Conservation (phyloP, 2,888 invertebrate species). For the Phyllotreta cruciferae region DNA sequence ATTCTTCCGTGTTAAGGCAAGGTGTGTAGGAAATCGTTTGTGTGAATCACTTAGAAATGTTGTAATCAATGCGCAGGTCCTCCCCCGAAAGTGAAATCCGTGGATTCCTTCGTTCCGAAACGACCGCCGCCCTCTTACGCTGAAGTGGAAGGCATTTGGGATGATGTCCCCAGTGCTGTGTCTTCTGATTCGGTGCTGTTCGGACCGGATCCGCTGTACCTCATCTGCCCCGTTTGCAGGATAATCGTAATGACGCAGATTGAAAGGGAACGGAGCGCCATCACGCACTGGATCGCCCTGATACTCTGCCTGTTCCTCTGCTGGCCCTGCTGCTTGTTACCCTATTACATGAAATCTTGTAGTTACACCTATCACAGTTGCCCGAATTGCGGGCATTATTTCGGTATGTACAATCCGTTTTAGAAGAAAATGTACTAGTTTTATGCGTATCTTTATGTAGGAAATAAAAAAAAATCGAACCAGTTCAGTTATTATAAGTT, state of each 20-base stretch:
- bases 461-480: too few species aligned
- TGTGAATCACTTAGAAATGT: too few species aligned
- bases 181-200: constrained; percentile 46
- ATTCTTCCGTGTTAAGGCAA: constrained; percentile 52
- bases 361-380: constrained; percentile 57
- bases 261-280: constrained; percentile 50
- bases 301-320: constrained; percentile 57
- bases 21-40: constrained; percentile 18
- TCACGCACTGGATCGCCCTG: constrained; percentile 55
- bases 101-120: constrained; percentile 42
- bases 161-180: constrained; percentile 40
- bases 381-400: constrained; percentile 54
- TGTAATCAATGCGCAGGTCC: too few species aligned
- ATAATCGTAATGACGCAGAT: constrained; percentile 53
- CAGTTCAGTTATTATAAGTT: too few species aligned
- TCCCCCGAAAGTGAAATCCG: constrained; percentile 27
- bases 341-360: constrained; percentile 57
- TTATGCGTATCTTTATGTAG: constrained; percentile 8
- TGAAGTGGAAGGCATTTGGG: constrained; percentile 47
- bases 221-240: constrained; percentile 56
- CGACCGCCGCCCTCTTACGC: constrained; percentile 51
- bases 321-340: constrained; percentile 59
- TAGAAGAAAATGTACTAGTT: constrained; percentile 34
- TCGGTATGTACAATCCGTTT: constrained; percentile 58
- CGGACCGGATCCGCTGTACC: constrained; percentile 55